Conservation (phyloP, 2,113 vertebrate genomes). For the Phyllostomus discolor region DNA sequence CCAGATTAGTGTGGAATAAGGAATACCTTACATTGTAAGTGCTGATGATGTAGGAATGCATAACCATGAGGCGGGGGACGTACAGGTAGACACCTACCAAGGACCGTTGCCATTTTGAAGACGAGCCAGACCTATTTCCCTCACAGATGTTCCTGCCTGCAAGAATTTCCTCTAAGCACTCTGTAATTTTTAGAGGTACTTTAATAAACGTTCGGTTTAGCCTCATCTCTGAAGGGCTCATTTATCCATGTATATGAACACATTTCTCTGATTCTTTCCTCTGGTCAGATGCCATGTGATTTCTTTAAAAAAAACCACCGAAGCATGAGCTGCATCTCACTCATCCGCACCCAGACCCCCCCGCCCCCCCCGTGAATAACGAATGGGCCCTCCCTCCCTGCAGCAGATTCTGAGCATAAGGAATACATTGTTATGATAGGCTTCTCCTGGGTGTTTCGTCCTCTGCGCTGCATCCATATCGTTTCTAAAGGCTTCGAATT, state of each 20-base stretch:
- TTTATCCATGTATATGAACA: not conserved
- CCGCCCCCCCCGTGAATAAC: not conserved
- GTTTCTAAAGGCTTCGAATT: slow-evolving; percentile 57
- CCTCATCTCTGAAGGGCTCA: not conserved
- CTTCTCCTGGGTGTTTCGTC: slow-evolving; percentile 40
- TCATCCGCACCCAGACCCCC: not conserved
- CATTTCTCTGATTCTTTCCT: not conserved
- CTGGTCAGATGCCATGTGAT: not conserved
- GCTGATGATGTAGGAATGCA: not conserved
- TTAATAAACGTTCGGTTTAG: slow-evolving; percentile 26
- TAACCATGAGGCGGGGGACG: not conserved
- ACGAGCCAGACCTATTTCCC: not conserved
- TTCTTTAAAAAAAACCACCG: slow-evolving; percentile 18
- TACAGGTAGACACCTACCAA: not conserved
- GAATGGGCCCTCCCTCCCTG: not conserved
- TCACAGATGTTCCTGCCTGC: not conserved
- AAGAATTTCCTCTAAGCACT: not conserved
- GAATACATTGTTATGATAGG: slow-evolving; percentile 33
- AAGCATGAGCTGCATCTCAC: slow-evolving; percentile 3
- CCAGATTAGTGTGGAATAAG: not conserved
- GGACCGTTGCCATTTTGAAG: not conserved
- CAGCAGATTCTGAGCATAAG: slow-evolving; percentile 12
- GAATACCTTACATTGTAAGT: not conserved
- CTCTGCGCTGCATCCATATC: not conserved
- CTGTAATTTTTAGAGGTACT: not conserved